These are phyloP conservation scores for Plusia festucae DNA, from an alignment of 2,888 invertebrate genomes.

Conservation along the genomic window DNA sequence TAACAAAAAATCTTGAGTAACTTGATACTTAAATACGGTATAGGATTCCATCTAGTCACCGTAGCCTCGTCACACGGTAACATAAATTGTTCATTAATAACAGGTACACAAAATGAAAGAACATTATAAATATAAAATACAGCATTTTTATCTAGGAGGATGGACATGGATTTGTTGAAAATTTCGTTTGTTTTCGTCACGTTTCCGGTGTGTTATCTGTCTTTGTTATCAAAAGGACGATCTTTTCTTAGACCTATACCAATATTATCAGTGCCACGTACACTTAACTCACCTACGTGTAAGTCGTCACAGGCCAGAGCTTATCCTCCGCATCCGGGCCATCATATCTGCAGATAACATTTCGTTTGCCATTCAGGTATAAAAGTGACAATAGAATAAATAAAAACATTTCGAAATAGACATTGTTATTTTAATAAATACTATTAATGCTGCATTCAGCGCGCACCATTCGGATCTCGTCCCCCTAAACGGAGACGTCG, in stretches of 20 bases:
- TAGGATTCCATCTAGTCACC: constrained; percentile 82
- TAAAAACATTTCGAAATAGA: constrained; percentile 61
- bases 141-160: background rate
- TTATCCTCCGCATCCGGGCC: constrained; percentile 79
- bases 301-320: constrained; percentile 72
- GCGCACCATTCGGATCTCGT: constrained; percentile 74
- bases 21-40: constrained; percentile 74
- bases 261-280: constrained; percentile 78
- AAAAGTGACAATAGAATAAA: constrained; percentile 65
- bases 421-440: constrained; percentile 87
- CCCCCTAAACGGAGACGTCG: constrained; percentile 77
- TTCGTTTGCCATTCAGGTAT: constrained; percentile 68
- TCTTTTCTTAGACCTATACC: constrained; percentile 81
- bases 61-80: constrained; percentile 74
- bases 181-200: constrained; percentile 49
- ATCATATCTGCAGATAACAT: constrained; percentile 64
- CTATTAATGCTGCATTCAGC: constrained; percentile 81
- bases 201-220: constrained; percentile 73
- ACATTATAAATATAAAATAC: background rate
- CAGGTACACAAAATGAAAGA: background rate
- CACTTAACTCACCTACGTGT: constrained; percentile 76
- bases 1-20: constrained; percentile 77
- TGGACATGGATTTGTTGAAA: constrained; percentile 16
- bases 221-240: constrained; percentile 74
- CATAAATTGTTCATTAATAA: constrained; percentile 35